Evolutionary conservation across 2,888 invertebrate species (phyloP).

Genomic region (Uropetala carovei): DNA sequence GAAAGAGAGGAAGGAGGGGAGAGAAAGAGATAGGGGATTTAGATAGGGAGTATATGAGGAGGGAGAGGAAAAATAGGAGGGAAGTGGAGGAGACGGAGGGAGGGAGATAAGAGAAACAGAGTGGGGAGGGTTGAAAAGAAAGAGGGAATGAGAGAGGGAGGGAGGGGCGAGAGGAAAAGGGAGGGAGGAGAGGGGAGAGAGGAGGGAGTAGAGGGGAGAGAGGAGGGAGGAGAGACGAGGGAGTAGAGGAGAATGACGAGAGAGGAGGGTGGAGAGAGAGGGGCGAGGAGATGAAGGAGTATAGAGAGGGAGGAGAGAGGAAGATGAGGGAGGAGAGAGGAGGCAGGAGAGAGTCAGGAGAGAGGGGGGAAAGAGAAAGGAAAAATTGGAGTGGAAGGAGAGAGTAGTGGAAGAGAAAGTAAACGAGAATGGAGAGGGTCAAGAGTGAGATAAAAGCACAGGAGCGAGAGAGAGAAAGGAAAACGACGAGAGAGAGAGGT

Average conservation of each 20-base stretch:
- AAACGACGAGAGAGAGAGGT: too few species aligned
- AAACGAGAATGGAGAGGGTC: neutral
- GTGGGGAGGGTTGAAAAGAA: neutral
- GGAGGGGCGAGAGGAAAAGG: neutral
- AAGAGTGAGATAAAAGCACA: neutral
- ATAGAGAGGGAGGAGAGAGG: neutral
- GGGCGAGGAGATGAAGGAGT: neutral
- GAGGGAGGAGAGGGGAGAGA: slow-evolving; percentile 27
- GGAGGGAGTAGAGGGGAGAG: slow-evolving; percentile 21
- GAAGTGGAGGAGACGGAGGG: neutral
- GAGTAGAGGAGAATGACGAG: neutral
- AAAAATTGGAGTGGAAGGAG: neutral
- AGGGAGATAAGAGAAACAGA: too few species aligned
- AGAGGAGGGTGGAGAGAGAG: neutral
- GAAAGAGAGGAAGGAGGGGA: too few species aligned
- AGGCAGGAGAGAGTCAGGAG: neutral
- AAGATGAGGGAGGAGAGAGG: neutral
- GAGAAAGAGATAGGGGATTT: neutral
- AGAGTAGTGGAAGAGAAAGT: neutral
- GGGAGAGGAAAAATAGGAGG: neutral
- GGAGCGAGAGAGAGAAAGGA: neutral
- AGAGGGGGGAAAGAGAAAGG: neutral
- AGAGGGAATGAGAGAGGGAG: neutral
- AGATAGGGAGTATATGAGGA: neutral
- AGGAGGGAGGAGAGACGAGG: slow-evolving; percentile 13